Conservation (phyloP, 2,113 vertebrate genomes). For the Sinocyclocheilus grahami region DNA sequence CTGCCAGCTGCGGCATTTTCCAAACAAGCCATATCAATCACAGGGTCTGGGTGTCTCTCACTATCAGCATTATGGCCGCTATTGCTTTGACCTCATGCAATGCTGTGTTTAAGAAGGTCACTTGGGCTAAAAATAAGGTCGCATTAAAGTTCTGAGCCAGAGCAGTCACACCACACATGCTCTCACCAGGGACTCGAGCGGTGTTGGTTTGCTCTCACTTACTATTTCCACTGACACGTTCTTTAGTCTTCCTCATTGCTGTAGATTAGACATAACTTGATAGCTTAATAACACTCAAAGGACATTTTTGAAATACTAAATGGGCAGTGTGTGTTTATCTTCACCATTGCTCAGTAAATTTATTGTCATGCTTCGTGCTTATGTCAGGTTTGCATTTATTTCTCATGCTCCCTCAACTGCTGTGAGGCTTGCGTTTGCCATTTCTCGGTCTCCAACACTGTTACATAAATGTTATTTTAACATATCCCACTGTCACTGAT, state of each 20-base stretch:
- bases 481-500: too few species aligned
- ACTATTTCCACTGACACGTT: slow-evolving; percentile 36
- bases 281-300: slow-evolving; percentile 32
- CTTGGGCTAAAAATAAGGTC: slow-evolving; percentile 27
- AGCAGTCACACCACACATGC: slow-evolving; percentile 7
- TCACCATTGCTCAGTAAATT: background rate
- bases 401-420: background rate
- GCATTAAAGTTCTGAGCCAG: background rate
- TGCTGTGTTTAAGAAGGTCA: slow-evolving; percentile 30
- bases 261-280: slow-evolving; percentile 32
- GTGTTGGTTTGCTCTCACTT: slow-evolving; percentile 43
- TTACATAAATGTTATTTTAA: background rate
- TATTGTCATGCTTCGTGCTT: background rate
- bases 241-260: slow-evolving; percentile 25
- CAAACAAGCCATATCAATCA: slow-evolving; percentile 18
- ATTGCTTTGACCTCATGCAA: slow-evolving; percentile 29
- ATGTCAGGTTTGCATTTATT: background rate
- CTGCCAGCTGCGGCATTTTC: slow-evolving; percentile 6
- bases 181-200: background rate
- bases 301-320: background rate
- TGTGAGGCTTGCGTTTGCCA: background rate
- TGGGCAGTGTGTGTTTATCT: background rate
- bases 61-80: background rate
- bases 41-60: slow-evolving; percentile 1
- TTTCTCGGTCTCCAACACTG: background rate